Base-by-base conservation (phyloP, 2,797 vertebrate genomes). In the Notolepis coatsorum region DNA sequence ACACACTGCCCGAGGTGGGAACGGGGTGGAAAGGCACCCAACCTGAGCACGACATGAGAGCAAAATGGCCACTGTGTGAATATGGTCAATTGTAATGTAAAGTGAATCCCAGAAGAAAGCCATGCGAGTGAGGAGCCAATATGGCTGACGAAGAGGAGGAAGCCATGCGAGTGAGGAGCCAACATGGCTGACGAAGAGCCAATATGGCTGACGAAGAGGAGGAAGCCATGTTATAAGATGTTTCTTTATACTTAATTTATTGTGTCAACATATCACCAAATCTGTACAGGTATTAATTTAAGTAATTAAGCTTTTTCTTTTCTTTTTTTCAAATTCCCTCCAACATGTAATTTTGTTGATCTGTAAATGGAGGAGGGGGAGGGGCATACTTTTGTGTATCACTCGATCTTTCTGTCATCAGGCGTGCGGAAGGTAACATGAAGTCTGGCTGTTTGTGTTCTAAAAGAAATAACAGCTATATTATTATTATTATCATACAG, bases 191-290 rank as follows among this genome's bases (percentile, higher is more conserved):
- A 6, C n/a, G 43, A 65, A 25, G 0, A 64, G 75, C n/a, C n/a
- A n/a, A n/a, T 39, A 8, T 4, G 1, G 35, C 28, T 24, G 13
- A 6, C n/a, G 43, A 65, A 25, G 0, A 64, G 75, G 66, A 75
- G 62, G 46, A 77, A 73, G 64, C 68, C 68, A 60, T 73, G 63
- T 30, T 37, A 8, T 15, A 38, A 17, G 15, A 20, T 5, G 23
- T 42, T 68, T n/a, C 30, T 48, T 4, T 28, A 7, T 10, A 57
- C 25, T 43, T 64, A 52, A 71, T 80, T 80, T 73, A 81, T 80
- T 70, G 43, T 68, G 52, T 52, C 37, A 67, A 54, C 43, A 23
- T 39, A 56, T 71, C 65, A 48, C 7, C 55, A 61, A 51, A 66
- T 25, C 0, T 75, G 46, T 53, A 33, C 59, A 78, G 52, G 39